These are phyloP conservation scores for Thyatira batis DNA, from an alignment of 2,888 invertebrate genomes.

Conservation along the genomic window DNA sequence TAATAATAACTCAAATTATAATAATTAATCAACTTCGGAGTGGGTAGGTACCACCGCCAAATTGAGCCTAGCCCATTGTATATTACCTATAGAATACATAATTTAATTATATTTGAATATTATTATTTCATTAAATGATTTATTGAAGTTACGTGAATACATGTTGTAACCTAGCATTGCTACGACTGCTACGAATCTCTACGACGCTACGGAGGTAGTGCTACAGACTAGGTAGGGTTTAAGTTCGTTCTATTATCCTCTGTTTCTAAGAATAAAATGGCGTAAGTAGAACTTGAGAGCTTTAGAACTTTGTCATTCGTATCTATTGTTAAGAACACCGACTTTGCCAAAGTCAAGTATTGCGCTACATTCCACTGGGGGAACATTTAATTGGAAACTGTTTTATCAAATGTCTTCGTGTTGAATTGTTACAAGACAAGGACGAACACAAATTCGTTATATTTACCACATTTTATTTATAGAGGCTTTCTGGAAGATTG, in stretches of 20 bases:
- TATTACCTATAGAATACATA: too few relatives aligned
- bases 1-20: too few relatives aligned
- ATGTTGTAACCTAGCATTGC: background rate
- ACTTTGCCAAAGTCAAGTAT: conserved; percentile 18
- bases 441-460: conserved; percentile 9
- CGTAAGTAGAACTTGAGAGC: conserved; percentile 13
- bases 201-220: background rate
- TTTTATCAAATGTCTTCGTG: conserved; percentile 13
- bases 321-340: conserved; percentile 21
- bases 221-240: conserved; percentile 4
- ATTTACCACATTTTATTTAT: background rate
- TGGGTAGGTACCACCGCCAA: too few relatives aligned
- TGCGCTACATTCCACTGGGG: conserved; percentile 11
- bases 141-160: background rate
- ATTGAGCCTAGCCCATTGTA: too few relatives aligned
- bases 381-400: conserved; percentile 22
- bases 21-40: too few relatives aligned
- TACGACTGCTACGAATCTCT: background rate
- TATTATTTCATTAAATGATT: too few relatives aligned
- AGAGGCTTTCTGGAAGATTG: background rate
- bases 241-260: conserved; percentile 10
- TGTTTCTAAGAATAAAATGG: conserved; percentile 25
- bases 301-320: conserved; percentile 16
- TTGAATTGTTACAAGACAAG: conserved; percentile 11
- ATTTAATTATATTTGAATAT: too few relatives aligned